phyloP scores from a whole-genome alignment of 2,888 invertebrate species.

The Eretmocerus hayati region DNA sequence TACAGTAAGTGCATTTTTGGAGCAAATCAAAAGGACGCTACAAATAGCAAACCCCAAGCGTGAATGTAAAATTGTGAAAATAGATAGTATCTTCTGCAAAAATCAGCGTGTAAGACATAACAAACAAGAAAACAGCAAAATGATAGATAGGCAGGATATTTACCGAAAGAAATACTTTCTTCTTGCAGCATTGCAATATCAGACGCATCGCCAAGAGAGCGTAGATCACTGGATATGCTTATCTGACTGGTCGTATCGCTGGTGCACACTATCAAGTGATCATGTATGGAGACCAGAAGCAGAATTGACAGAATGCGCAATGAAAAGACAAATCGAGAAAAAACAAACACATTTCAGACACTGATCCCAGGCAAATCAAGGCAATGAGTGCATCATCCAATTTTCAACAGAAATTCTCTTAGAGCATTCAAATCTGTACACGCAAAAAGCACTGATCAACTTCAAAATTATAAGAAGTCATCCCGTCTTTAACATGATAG shows the following conservation, averaged over 20 bases:
- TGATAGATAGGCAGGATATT: constrained; percentile 32
- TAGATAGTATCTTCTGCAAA: constrained; percentile 1
- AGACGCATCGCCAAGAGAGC: constrained; percentile 44
- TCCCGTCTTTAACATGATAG: too few relatives aligned
- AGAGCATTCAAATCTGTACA: too few relatives aligned
- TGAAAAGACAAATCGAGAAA: constrained; percentile 36
- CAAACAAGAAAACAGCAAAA: constrained; percentile 16
- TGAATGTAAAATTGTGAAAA: background rate
- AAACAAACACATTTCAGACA: constrained; percentile 18
- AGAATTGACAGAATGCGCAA: constrained; percentile 40
- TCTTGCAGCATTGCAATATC: constrained; percentile 45
- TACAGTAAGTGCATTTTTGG: background rate
- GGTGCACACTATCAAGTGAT: constrained; percentile 43
- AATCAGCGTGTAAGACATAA: constrained; percentile 22
- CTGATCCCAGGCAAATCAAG: constrained; percentile 18
- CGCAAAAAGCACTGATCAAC: too few relatives aligned
- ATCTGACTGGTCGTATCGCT: constrained; percentile 47
- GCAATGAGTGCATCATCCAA: constrained; percentile 11
- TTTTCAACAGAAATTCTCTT: constrained; percentile 5
- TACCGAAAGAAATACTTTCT: constrained; percentile 45
- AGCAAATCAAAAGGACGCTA: background rate
- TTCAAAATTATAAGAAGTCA: too few relatives aligned
- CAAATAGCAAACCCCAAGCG: background rate
- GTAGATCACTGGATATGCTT: constrained; percentile 47
- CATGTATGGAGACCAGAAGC: constrained; percentile 18